A percentile compares a stretch with the other conserved stretches of the same genome.
Conservation (phyloP, 2,797 vertebrate species). For the Carduelis carduelis region DNA sequence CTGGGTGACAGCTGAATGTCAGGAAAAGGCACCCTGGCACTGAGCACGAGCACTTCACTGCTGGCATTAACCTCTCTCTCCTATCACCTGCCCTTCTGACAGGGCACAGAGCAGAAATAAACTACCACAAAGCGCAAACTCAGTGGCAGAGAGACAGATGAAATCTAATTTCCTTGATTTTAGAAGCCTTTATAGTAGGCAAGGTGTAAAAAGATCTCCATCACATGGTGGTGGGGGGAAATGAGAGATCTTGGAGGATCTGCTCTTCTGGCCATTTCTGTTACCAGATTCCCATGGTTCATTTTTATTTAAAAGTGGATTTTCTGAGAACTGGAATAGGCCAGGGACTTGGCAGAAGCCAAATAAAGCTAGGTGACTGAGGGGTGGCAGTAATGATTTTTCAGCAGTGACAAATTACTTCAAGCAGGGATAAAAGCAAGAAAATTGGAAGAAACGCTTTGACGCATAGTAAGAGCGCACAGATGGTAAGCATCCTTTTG, state of each 20-base stretch:
- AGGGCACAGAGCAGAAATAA: background rate
- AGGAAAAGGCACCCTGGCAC: background rate
- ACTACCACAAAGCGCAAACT: background rate
- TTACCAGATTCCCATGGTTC: background rate
- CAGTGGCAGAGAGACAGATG: background rate
- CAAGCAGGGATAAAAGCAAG: slow-evolving; percentile 19
- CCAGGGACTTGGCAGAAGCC: background rate
- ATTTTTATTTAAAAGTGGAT: background rate
- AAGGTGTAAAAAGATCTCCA: background rate
- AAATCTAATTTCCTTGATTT: background rate
- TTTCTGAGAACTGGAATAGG: background rate
- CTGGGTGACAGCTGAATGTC: background rate
- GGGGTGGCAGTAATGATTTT: background rate
- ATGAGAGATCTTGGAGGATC: background rate
- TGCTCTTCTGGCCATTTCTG: background rate
- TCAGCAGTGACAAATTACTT: slow-evolving; percentile 6
- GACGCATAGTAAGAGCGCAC: background rate
- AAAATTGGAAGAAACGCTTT: slow-evolving; percentile 20
- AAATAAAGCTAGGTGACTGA: background rate
- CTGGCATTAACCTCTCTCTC: background rate
- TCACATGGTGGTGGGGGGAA: accelerated
- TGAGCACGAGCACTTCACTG: background rate
- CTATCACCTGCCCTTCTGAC: background rate
- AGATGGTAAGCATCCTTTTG: background rate
- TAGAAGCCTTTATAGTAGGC: background rate